phyloP scores from a whole-genome alignment of 1,140 invertebrate genomes.

The Gonatopus flavifemur region DNA sequence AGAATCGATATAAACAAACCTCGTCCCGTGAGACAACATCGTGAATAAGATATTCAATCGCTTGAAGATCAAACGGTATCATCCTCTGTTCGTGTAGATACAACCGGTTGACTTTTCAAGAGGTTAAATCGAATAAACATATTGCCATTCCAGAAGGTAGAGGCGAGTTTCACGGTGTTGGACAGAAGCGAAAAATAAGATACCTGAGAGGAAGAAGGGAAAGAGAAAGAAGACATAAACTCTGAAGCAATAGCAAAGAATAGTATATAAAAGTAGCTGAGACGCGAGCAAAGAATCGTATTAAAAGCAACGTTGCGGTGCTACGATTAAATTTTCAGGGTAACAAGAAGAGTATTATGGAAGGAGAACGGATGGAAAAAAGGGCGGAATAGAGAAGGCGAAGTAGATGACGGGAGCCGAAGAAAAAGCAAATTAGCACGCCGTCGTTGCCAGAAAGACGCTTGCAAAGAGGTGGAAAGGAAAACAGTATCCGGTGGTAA shows the following conservation, averaged over 20 bases:
- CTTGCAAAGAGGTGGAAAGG: slow-evolving; percentile 25
- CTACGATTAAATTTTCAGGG: slow-evolving; percentile 43
- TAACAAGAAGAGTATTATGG: slow-evolving; percentile 19
- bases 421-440: slow-evolving; percentile 44
- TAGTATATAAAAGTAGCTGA: neutral
- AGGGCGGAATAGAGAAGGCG: slow-evolving; percentile 5
- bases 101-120: no score
- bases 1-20: no score
- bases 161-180: no score
- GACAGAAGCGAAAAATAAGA: no score
- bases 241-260: neutral
- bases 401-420: slow-evolving; percentile 11
- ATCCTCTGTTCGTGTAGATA: no score
- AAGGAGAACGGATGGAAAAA: slow-evolving; percentile 11
- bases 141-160: no score
- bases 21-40: no score
- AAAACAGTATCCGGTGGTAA: slow-evolving; percentile 18
- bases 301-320: slow-evolving; percentile 42
- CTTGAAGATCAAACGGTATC: no score
- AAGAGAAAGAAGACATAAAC: neutral
- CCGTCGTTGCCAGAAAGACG: slow-evolving; percentile 14
- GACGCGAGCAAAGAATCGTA: slow-evolving; percentile 29
- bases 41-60: no score
- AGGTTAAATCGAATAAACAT: no score
- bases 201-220: slow-evolving; percentile 9